Conservation (phyloP, 2,113 vertebrate genomes). For the Rhizomys pruinosus region DNA sequence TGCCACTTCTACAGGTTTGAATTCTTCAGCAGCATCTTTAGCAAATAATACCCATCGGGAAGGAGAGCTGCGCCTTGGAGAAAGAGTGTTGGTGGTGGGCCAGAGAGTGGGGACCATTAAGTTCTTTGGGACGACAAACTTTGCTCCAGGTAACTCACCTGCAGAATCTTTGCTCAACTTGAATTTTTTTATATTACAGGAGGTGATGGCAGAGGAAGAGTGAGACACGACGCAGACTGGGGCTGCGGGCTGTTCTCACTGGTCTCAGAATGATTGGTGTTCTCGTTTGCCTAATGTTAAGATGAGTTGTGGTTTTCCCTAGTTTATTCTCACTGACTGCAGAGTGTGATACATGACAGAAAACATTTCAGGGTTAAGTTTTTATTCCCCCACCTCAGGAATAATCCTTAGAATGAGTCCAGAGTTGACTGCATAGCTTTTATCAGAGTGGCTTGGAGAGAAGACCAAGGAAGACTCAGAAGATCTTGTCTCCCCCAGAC, state of each 20-base stretch:
- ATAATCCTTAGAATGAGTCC: constrained; percentile 1
- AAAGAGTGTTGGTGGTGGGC: constrained; percentile 95
- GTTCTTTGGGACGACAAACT: constrained; percentile 94
- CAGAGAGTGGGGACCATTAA: constrained; percentile 94
- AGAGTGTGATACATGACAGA: neutral
- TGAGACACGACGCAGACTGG: neutral
- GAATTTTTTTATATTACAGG: neutral
- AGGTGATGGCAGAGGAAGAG: neutral
- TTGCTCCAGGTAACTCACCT: constrained; percentile 92
- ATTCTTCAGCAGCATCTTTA: constrained; percentile 83
- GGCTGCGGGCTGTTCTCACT: neutral
- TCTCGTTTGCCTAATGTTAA: neutral
- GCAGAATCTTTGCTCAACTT: accelerated
- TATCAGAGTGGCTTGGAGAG: neutral
- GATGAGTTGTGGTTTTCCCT: neutral
- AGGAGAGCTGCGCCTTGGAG: constrained; percentile 90
- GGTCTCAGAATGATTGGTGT: neutral
- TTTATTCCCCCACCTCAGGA: neutral
- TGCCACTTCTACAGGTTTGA: constrained; percentile 76
- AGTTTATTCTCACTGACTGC: neutral
- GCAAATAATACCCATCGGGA: constrained; percentile 83
- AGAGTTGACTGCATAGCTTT: neutral
- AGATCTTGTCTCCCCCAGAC: neutral
- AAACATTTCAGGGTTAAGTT: neutral
- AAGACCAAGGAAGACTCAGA: constrained; percentile 11